Conservation (phyloP, 1,140 invertebrate genomes). For the Pseudomyrmex dendroicus region DNA sequence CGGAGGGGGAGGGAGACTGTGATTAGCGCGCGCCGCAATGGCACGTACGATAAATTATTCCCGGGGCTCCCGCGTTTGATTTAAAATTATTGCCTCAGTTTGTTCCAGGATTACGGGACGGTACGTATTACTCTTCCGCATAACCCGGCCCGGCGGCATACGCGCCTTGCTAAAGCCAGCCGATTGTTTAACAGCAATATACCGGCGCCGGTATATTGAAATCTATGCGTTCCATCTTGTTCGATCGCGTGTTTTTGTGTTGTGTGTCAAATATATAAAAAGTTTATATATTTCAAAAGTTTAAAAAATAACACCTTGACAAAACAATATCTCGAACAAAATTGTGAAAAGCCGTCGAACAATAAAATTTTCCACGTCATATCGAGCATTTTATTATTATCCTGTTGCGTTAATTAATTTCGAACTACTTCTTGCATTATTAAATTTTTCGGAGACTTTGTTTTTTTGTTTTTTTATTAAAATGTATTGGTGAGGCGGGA, state of each 20-base stretch:
- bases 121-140: constrained; percentile 73
- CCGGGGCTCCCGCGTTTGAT: constrained; percentile 73
- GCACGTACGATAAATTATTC: constrained; percentile 75
- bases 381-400: no score
- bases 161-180: constrained; percentile 60
- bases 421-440: not conserved
- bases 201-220: constrained; percentile 37
- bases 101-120: constrained; percentile 73
- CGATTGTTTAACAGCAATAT: constrained; percentile 73
- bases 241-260: constrained; percentile 8
- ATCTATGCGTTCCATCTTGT: constrained; percentile 46
- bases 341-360: not conserved
- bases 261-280: not conserved
- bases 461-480: not conserved
- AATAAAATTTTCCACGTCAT: no score
- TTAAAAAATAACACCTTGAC: no score
- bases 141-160: constrained; percentile 29
- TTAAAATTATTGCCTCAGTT: constrained; percentile 78
- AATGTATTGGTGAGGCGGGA: not conserved
- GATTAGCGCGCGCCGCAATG: constrained; percentile 65
- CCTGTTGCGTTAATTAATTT: no score
- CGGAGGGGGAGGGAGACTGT: constrained; percentile 2
- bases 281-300: no score
- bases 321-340: no score
- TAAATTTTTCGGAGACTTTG: not conserved